These are phyloP conservation scores for Scaptodrosophila latifasciaeformis DNA, from an alignment of 2,888 invertebrate species.

Conservation along the genomic window DNA sequence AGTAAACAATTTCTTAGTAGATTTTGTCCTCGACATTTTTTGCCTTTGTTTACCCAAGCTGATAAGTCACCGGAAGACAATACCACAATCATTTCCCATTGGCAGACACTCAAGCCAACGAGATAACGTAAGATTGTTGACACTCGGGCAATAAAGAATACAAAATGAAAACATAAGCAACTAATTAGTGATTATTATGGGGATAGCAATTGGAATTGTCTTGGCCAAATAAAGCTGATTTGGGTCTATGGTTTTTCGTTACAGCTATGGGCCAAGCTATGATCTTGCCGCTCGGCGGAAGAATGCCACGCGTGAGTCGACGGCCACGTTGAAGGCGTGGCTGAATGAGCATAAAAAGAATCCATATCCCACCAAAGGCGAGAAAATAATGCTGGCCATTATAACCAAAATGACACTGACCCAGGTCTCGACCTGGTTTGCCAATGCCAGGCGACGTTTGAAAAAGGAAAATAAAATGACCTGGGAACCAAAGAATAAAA, in stretches of 20 bases:
- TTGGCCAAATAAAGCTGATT: conserved; percentile 28
- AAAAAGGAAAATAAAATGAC: conserved; percentile 99
- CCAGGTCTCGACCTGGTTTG: conserved; percentile 97
- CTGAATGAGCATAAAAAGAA: conserved; percentile 97
- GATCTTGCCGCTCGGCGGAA: conserved; percentile 96
- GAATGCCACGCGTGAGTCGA: conserved; percentile 98
- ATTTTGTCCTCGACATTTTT: background rate
- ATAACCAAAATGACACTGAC: conserved; percentile 97
- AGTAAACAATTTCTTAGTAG: background rate
- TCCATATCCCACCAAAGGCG: conserved; percentile 96
- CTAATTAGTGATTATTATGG: conserved; percentile 10
- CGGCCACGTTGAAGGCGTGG: conserved; percentile 98
- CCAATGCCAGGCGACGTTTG: conserved; percentile 92
- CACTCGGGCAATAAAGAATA: background rate
- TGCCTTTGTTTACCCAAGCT: background rate
- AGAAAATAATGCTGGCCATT: conserved; percentile 96
- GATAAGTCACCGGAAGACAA: conserved; percentile 1
- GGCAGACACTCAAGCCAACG: background rate
- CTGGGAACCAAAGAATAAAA: conserved; percentile 95
- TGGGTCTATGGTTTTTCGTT: conserved; percentile 53
- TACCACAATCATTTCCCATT: background rate
- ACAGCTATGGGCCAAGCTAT: conserved; percentile 93
- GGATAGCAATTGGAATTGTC: conserved; percentile 8
- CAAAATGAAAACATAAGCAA: conserved; percentile 7
- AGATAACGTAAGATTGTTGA: background rate